Evolutionary conservation across 2,797 vertebrate species (phyloP), one percentile per base, ranked within the genome.

Genomic region (Columba guinea): DNA sequence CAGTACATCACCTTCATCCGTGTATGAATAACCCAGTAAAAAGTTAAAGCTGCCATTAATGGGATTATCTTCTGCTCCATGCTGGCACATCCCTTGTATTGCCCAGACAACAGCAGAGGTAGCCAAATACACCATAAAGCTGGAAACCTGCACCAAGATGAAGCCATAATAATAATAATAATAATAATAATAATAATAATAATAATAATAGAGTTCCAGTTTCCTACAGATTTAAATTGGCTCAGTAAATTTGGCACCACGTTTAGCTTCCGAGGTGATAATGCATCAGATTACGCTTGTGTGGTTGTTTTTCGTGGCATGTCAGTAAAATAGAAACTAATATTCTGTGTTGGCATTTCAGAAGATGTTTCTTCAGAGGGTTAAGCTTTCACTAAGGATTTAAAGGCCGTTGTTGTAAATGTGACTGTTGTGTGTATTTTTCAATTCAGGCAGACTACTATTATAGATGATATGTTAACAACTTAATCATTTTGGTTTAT

Each of bases 241-340:
- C 63, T 49, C 32, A 7, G 27, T 70, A 53, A 80, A 77, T 79
- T 41, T 87, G 44, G 90, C 39, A 73, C 67, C 35, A 5, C 0
- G 0, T 77, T 93, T 76, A 86, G 52, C 44, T 88, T 86, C 52
- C 52, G 94, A 90, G 83, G 68, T 90, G 83, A 75, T 82, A 73
- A 67, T 67, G 32, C 80, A 71, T 90, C 64, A 81, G 71, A 62
- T 94, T 84, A 89, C 65, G 56, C 55, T 2, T 3, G 9, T 49
- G 35, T 46, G 63, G 39, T 48, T 79, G 49, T 90, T 97, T 94
- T 90, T 82, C 0, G 0, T 67, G 63, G 71, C 34, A 10, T 44
- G 68, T 67, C 49, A 91, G 76, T 94, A 84, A 91, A 90, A 79
- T 6, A 88, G 63, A 82, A 87, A 78, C 30, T 63, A 73, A 77